Evolutionary conservation across 2,888 invertebrate species (phyloP).

Genomic region (Lysandra coridon): DNA sequence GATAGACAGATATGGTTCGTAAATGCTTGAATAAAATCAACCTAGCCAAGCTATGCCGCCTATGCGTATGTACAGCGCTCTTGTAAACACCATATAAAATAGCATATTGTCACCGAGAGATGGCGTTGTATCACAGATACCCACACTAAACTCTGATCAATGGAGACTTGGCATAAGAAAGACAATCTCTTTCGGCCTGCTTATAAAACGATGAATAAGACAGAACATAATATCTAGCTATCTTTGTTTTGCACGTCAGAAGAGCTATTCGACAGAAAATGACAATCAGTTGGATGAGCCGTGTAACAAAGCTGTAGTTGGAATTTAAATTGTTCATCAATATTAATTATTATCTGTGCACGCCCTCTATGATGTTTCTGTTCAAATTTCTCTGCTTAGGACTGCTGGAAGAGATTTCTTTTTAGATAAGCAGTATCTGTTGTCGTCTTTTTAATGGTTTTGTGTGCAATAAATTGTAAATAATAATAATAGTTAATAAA

Average conservation of each 20-base stretch:
- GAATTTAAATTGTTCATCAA: no score
- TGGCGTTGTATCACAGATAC: constrained; percentile 29
- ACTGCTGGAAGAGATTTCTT: no score
- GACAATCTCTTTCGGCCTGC: background rate
- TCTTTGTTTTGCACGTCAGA: background rate
- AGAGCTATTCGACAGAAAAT: no score
- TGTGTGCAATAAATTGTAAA: no score
- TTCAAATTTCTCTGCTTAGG: no score
- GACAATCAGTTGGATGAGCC: background rate
- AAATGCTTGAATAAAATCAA: constrained; percentile 51
- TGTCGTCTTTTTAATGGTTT: no score
- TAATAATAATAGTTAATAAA: background rate
- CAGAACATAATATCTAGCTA: background rate
- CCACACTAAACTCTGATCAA: background rate
- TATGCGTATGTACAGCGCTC: constrained; percentile 16
- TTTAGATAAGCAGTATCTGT: no score
- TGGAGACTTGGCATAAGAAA: background rate
- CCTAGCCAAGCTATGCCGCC: constrained; percentile 53
- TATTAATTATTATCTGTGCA: no score
- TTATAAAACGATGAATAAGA: background rate
- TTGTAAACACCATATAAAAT: constrained; percentile 29
- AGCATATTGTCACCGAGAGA: constrained; percentile 28
- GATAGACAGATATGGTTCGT: constrained; percentile 60
- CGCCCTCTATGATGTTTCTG: no score
- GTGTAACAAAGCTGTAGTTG: background rate